Base-by-base conservation (phyloP, 2,888 invertebrate species). In the Conistra vaccinii region DNA sequence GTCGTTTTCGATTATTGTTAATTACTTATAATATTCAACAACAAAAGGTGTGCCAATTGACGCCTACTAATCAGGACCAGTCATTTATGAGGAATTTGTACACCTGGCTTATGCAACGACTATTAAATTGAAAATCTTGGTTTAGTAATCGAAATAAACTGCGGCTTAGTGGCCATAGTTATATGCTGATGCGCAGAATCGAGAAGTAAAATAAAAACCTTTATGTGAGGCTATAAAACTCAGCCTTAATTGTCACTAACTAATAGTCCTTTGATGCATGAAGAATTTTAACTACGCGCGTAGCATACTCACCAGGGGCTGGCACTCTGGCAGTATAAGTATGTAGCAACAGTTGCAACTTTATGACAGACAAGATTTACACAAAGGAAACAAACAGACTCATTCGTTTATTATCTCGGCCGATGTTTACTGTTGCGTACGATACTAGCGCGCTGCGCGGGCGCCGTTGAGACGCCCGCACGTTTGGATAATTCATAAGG, bases 401-500 rank as follows among this genome's bases (percentile, higher is more conserved):
- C 88, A 89, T 91, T 88, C 90, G 91, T 93, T 90, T 92, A 93
- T 93, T 91, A 93, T 94, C 92, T 91, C 89, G 85, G 72, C 81
- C 86, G 82, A 88, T 93, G 94, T 93, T 93, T 94, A 92, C 92
- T 91, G 90, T 90, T 89, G 90, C 85, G 88, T 85, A 88, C 89
- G 88, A 87, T 89, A 88, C 84, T 85, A 88, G 88, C 81, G 74
- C 79, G 74, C 80, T 63, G 88, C 89, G 87, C 88, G 82, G 90
- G 92, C 93, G 93, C 92, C 95, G 93, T 93, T 91, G 85, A 87
- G 95, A 90, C 95, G 95, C 92, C 90, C 87, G 88, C 84, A 84
- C 92, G 89, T 92, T 95, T 96, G 95, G 95, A 93, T 96, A 95
- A 96, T 96, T 96, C 96, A 96, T 96, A 93, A 95, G 93, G 91